Conservation (phyloP, 2,797 vertebrate genomes). For the Dermochelys coriacea region DNA sequence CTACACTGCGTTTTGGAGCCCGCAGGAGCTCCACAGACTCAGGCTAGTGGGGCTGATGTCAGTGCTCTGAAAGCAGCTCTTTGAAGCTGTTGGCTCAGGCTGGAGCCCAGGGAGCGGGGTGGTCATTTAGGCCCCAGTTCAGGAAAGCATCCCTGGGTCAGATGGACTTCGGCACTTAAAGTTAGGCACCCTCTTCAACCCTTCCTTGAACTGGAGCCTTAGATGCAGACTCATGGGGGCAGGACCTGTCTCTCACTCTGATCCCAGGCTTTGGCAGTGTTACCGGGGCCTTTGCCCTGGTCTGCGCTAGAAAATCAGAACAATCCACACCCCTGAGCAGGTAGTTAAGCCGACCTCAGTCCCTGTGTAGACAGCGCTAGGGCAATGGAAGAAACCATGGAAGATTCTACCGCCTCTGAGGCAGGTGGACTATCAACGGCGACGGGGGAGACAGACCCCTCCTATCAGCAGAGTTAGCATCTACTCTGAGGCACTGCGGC, state of each 20-base stretch:
- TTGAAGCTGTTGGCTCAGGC: no score
- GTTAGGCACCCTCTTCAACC: background rate
- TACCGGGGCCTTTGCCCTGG: background rate
- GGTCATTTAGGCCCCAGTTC: no score
- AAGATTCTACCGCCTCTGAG: background rate
- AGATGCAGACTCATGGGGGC: background rate
- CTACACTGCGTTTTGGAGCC: no score
- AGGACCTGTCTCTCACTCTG: background rate
- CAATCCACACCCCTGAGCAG: background rate
- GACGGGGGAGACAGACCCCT: background rate
- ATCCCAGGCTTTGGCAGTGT: background rate
- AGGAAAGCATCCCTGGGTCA: no score
- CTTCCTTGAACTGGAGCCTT: background rate
- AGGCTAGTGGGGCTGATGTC: no score
- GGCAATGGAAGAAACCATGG: background rate
- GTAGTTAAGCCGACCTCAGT: background rate
- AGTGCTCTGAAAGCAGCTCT: no score
- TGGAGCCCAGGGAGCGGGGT: no score
- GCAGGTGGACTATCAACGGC: background rate
- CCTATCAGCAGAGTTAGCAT: background rate
- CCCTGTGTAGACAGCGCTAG: background rate
- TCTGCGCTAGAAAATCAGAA: background rate
- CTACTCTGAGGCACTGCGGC: background rate
- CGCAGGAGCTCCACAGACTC: no score
- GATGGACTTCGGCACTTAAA: no score